A percentile compares a stretch with the other conserved stretches of the same genome.
Conservation (phyloP, 2,797 vertebrate genomes). For the Alca torda region DNA sequence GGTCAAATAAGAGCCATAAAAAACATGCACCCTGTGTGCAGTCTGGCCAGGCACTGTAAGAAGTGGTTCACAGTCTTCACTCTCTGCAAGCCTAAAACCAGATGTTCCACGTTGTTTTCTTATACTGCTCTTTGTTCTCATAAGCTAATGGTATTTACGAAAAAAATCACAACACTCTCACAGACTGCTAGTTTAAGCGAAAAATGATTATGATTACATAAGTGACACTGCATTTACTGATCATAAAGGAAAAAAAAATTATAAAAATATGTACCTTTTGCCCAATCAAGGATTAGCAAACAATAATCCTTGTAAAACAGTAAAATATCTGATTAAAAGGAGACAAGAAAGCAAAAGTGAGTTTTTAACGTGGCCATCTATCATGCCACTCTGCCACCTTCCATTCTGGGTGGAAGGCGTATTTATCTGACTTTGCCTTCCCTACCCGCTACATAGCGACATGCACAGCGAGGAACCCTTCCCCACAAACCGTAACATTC, state of each 20-base stretch:
- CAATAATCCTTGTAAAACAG: not conserved
- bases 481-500: not conserved
- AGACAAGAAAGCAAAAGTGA: not conserved
- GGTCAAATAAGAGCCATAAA: not conserved
- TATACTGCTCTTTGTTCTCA: not conserved
- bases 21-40: not conserved
- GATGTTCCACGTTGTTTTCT: not conserved
- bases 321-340: not conserved
- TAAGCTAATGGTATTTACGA: not conserved
- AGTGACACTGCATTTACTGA: not conserved
- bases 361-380: not conserved
- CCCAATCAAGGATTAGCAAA: not conserved
- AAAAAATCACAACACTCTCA: not conserved
- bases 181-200: not conserved
- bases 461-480: rapidly evolving
- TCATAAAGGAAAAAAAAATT: not conserved
- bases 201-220: not conserved
- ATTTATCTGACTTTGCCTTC: not conserved
- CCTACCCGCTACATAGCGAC: not conserved
- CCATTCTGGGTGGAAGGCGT: not conserved
- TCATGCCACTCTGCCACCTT: not conserved
- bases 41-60: not conserved
- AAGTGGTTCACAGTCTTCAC: not conserved
- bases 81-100: not conserved
- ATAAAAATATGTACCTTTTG: not conserved